Evolutionary conservation across 2,797 vertebrate species (phyloP).

Genomic region (Numenius phaeopus): DNA sequence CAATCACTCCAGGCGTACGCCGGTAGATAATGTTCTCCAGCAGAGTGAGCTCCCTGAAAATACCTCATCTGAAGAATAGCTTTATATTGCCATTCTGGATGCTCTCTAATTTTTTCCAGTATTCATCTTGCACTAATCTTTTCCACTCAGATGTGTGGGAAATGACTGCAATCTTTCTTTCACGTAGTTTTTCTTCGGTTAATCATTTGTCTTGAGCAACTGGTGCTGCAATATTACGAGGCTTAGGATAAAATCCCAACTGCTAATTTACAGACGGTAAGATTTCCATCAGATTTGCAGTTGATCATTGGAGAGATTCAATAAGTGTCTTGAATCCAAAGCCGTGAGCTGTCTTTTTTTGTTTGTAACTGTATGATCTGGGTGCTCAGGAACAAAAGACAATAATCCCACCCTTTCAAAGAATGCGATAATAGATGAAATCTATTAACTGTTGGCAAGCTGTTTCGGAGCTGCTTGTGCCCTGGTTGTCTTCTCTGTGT

Average conservation of each 20-base stretch:
- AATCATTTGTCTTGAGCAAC: not conserved
- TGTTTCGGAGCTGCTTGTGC: not conserved
- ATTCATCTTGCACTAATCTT: conserved; percentile 15
- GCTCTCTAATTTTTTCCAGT: not conserved
- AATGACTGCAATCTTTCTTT: conserved; percentile 15
- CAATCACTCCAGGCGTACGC: not conserved
- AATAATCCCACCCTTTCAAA: not conserved
- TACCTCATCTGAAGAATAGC: not conserved
- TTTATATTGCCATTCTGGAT: not conserved
- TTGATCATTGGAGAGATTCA: not conserved
- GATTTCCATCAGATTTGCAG: not conserved
- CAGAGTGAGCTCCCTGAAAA: not conserved
- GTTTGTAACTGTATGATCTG: not conserved
- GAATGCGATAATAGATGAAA: not conserved
- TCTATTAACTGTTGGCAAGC: not conserved
- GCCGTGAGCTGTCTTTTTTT: not conserved
- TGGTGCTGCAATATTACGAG: not conserved
- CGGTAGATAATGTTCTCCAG: not conserved
- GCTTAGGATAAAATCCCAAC: not conserved
- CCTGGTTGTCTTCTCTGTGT: not conserved
- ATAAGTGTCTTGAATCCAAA: not conserved
- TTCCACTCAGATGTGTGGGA: not conserved
- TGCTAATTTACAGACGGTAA: not conserved
- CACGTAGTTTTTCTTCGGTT: not conserved
- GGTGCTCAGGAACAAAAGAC: not conserved